Conservation (phyloP, 1,140 invertebrate genomes). For the Euglossa dilemma region DNA sequence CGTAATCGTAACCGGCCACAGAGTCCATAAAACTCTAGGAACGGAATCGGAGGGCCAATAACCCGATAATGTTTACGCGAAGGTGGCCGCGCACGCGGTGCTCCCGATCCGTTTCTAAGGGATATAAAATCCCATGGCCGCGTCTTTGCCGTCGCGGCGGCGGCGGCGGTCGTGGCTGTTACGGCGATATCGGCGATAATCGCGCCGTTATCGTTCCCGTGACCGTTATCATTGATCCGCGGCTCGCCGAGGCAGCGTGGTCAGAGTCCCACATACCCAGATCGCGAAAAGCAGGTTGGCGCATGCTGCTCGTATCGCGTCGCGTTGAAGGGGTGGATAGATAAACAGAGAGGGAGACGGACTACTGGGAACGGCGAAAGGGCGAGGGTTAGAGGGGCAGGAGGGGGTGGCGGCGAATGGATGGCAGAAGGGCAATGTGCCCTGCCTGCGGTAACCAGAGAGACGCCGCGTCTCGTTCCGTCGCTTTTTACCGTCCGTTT, state of each 20-base stretch:
- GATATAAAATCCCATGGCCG: not conserved
- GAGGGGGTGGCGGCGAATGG: slow-evolving; percentile 14
- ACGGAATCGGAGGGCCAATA: not conserved
- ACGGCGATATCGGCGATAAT: slow-evolving; percentile 36
- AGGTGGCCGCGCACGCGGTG: not conserved
- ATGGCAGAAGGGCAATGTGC: slow-evolving; percentile 34
- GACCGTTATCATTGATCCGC: slow-evolving; percentile 41
- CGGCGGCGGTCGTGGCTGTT: not conserved
- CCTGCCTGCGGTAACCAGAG: not conserved
- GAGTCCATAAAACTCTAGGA: not conserved
- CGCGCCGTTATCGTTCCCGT: slow-evolving; percentile 27
- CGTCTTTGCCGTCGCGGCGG: not conserved
- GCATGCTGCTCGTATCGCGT: slow-evolving; percentile 36
- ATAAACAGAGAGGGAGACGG: slow-evolving; percentile 30
- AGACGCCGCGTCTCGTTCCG: slow-evolving; percentile 8
- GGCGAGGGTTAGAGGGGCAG: not conserved
- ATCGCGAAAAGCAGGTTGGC: slow-evolving; percentile 43
- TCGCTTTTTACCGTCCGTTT: slow-evolving; percentile 14
- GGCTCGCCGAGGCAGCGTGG: slow-evolving; percentile 16
- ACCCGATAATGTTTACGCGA: not conserved
- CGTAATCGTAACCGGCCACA: not conserved
- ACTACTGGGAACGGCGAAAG: slow-evolving; percentile 17
- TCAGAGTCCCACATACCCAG: slow-evolving; percentile 49
- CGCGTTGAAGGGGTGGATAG: slow-evolving; percentile 34
- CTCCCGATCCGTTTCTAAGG: not conserved